These are phyloP conservation scores for Phocoena phocoena DNA, from an alignment of 2,113 vertebrate species.

Conservation along the genomic window DNA sequence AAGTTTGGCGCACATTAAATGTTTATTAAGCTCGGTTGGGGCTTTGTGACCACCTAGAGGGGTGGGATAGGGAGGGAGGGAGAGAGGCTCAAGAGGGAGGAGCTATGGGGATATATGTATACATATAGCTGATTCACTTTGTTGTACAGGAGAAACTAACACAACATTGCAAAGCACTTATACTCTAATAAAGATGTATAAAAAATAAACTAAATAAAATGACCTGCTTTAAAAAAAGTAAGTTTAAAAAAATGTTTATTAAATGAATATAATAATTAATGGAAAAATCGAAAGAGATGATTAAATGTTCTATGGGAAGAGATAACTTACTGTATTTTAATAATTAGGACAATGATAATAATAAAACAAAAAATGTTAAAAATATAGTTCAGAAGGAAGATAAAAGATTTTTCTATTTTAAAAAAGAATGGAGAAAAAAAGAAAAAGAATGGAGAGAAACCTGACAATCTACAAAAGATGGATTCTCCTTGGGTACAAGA, in stretches of 20 bases:
- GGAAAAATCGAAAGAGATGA: not conserved
- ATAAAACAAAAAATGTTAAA: not conserved
- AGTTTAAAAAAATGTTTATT: not conserved
- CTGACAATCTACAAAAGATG: not conserved
- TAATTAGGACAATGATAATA: not conserved
- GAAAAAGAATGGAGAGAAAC: not conserved
- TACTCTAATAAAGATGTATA: no score
- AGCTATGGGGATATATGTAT: no score
- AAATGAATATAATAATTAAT: not conserved
- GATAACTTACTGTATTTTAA: not conserved
- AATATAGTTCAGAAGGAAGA: not conserved
- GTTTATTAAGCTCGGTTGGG: not conserved
- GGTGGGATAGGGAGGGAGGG: no score
- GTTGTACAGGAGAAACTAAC: no score
- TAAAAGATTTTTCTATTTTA: not conserved
- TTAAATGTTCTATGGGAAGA: not conserved
- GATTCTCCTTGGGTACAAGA: not conserved
- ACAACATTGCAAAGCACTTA: no score
- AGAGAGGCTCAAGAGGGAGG: no score
- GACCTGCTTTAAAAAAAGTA: no score
- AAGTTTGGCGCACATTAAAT: not conserved
- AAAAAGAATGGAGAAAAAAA: not conserved
- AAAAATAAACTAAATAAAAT: no score
- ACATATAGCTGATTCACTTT: no score
- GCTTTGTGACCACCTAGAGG: no score